A percentile compares a stretch with the other conserved stretches of the same genome.
These are phyloP conservation scores for Channa argus DNA, from an alignment of 2,113 vertebrate genomes.

Conservation along the genomic window DNA sequence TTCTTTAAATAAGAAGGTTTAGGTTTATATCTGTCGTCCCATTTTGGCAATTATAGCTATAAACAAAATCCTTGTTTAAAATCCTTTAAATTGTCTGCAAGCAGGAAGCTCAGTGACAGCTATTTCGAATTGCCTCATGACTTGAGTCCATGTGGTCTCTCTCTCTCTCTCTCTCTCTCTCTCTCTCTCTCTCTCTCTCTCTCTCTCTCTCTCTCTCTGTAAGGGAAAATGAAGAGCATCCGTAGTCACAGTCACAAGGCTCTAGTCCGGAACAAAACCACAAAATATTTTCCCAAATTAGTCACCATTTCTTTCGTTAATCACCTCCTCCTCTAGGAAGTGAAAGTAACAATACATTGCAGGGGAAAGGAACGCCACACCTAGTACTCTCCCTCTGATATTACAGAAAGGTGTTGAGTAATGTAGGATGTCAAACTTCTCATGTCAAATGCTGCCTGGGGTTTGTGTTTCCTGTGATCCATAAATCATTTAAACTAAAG, in stretches of 20 bases:
- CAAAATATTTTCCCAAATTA: conserved; percentile 72
- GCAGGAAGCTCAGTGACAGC: conserved; percentile 42
- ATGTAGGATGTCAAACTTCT: neutral
- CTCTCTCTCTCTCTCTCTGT: conserved; percentile 11
- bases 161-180: conserved; percentile 5
- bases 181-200: conserved; percentile 7
- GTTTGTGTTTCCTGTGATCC: neutral
- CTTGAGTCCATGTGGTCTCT: conserved; percentile 59
- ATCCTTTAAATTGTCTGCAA: neutral
- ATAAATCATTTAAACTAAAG: neutral
- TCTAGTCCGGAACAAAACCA: conserved; percentile 64
- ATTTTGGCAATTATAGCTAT: neutral
- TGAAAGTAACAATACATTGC: conserved; percentile 61
- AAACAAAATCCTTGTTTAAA: neutral
- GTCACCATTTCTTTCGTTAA: conserved; percentile 70
- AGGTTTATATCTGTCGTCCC: conserved; percentile 11
- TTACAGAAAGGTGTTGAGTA: conserved; percentile 1
- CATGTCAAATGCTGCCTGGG: neutral
- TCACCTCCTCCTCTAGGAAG: conserved; percentile 70
- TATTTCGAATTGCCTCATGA: conserved; percentile 70
- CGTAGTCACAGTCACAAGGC: conserved; percentile 65
- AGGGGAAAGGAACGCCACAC: conserved; percentile 43
- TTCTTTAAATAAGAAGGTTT: neutral
- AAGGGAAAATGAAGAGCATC: conserved; percentile 71
- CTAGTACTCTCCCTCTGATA: conserved; percentile 8